Evolutionary conservation across 2,113 vertebrate species (phyloP), one percentile per base, ranked within the genome.

Genomic region (Amazona vittata): DNA sequence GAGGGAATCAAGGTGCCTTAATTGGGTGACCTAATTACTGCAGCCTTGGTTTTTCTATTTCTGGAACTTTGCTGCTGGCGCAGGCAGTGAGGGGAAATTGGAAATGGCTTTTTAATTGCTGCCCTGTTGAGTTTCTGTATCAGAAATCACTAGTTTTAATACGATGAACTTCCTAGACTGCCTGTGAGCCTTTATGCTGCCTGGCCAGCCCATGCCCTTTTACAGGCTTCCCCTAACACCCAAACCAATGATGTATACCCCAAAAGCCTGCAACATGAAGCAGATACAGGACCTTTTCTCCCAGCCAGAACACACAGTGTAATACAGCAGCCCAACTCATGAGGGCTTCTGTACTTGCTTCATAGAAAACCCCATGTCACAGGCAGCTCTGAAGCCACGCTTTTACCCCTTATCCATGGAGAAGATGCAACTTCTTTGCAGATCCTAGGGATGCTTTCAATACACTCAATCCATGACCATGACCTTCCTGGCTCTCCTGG

Each of bases 1-100:
- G 0, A 89, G 65, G 70, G 70, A 95, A 93, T 94, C 91, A 94
- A 87, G 41, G 86, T 63, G 77, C 77, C 53, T 94, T 96, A 94
- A 96, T 91, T 87, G 49, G 77, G 89, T 92, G 89, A 91, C 93
- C 96, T 92, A 91, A 97, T 96, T 96, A 96, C 59, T 39, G 43
- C 49, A 85, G 79, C 0, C 0, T 73, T 59, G 35, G 13, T 60
- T 82, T 89, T 92, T 81, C 96, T 96, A 94, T 96, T 95, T 96
- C 70, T 86, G 81, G 91, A 87, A 57, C 25, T 82, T 60, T 43
- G 83, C 89, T 93, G 83, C 74, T 82, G 81, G 92, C 12, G 2
- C 2, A 6, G 70, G 59, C 1, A 4, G 69, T 0, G 5, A 87
- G 43, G 47, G 16, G 31, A 84, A 33, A 41, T 35, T 74, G 69